phyloP scores from a whole-genome alignment of 2,113 vertebrate species.

The Gobiocypris rarus region DNA sequence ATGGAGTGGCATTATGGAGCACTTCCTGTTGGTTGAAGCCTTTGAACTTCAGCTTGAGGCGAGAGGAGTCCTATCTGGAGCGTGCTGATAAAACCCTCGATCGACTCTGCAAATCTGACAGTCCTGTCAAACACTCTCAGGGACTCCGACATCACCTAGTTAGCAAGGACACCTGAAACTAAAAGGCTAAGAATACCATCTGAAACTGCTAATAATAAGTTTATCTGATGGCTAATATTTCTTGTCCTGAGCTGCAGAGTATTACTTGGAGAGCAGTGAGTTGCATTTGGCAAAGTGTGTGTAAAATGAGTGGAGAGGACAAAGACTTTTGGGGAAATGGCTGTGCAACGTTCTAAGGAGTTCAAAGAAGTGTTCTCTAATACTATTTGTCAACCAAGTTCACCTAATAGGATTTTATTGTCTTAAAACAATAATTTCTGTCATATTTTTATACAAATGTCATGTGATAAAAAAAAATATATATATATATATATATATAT shows the following conservation, averaged over 20 bases:
- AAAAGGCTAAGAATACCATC: conserved; percentile 47
- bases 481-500: too few relatives aligned
- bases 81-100: conserved; percentile 54
- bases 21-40: conserved; percentile 40
- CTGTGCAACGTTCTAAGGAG: not conserved
- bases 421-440: not conserved
- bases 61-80: conserved; percentile 40
- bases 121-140: conserved; percentile 56
- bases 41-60: conserved; percentile 59
- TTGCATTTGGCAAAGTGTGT: conserved; percentile 61
- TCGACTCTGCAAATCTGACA: conserved; percentile 47
- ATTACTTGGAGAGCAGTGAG: conserved; percentile 30
- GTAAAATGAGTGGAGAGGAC: conserved; percentile 60
- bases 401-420: conserved; percentile 25
- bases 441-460: too few relatives aligned
- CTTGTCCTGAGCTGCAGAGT: conserved; percentile 47
- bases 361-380: not conserved
- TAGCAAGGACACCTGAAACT: conserved; percentile 58
- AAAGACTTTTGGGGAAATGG: conserved; percentile 56
- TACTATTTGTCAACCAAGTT: not conserved
- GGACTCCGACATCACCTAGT: conserved; percentile 39
- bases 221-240: conserved; percentile 53
- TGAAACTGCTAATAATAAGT: conserved; percentile 60
- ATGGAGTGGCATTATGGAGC: conserved; percentile 51
- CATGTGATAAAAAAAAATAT: too few relatives aligned